These are phyloP conservation scores for Ochropleura plecta DNA, from an alignment of 2,888 invertebrate species.

Conservation along the genomic window DNA sequence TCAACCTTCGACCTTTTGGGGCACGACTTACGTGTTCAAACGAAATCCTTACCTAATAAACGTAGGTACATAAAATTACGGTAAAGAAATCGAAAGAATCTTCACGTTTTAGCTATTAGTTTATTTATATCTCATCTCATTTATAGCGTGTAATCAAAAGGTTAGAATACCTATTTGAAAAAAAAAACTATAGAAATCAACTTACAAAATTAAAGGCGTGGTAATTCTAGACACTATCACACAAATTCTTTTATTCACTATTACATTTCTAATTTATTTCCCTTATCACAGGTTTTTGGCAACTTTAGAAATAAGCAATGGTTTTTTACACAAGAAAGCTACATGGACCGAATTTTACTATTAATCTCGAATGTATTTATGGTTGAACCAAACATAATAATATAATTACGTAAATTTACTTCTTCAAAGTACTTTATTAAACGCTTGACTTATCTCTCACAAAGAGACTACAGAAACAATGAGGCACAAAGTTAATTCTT, in stretches of 20 bases:
- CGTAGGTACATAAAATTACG: constrained; percentile 5
- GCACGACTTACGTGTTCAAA: constrained; percentile 1
- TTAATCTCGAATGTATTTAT: not conserved
- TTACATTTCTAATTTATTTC: not conserved
- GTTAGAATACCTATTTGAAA: not conserved
- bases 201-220: not conserved
- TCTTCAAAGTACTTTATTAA: no score
- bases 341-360: not conserved
- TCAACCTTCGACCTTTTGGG: constrained; percentile 18
- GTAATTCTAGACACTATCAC: not conserved
- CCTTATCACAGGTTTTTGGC: not conserved
- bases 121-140: no score
- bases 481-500: not conserved
- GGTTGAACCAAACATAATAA: no score
- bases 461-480: not conserved
- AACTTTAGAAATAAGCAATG: not conserved
- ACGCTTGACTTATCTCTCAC: no score
- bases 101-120: not conserved
- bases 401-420: not conserved
- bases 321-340: not conserved
- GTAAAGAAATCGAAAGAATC: not conserved
- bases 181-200: not conserved
- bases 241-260: not conserved
- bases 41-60: not conserved
- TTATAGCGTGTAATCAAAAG: not conserved